phyloP scores from a whole-genome alignment of 2,113 vertebrate genomes.

The Isichthys henryi region DNA sequence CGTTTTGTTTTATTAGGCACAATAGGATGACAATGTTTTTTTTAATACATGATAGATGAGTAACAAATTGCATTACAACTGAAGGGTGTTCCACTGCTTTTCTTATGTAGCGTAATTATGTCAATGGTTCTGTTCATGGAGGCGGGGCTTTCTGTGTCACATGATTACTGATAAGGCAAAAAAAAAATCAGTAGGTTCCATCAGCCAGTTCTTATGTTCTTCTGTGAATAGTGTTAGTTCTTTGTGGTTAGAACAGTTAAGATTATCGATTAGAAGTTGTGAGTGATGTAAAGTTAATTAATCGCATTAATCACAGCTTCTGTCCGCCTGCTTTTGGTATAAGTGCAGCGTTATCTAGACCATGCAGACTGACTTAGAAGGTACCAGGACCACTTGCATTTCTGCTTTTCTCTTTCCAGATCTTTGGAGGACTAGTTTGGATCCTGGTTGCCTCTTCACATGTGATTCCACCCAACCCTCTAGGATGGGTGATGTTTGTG shows the following conservation, averaged over 20 bases:
- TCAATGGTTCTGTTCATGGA: not conserved
- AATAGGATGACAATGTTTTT: not conserved
- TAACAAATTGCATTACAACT: not conserved
- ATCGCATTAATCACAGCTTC: not conserved
- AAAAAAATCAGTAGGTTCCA: not conserved
- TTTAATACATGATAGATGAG: not conserved
- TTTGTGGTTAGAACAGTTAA: not conserved
- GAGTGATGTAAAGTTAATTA: not conserved
- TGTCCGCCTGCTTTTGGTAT: not conserved
- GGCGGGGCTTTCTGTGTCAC: not conserved
- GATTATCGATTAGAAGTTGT: not conserved
- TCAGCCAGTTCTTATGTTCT: not conserved
- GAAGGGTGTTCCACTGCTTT: not conserved
- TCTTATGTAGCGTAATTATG: not conserved
- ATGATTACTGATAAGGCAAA: not conserved
- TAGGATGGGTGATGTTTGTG: slow-evolving; percentile 66
- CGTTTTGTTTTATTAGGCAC: not conserved
- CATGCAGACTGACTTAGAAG: not conserved
- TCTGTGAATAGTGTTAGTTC: not conserved
- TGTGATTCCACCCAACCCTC: slow-evolving; percentile 40
- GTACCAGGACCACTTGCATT: not conserved
- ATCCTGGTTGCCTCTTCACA: slow-evolving; percentile 54
- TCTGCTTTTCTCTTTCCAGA: slow-evolving; percentile 30
- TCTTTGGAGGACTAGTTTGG: slow-evolving; percentile 64
- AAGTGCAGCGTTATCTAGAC: not conserved